These are phyloP conservation scores for Coregonus sp. DNA, from an alignment of 2,797 vertebrate genomes.

Conservation along the genomic window DNA sequence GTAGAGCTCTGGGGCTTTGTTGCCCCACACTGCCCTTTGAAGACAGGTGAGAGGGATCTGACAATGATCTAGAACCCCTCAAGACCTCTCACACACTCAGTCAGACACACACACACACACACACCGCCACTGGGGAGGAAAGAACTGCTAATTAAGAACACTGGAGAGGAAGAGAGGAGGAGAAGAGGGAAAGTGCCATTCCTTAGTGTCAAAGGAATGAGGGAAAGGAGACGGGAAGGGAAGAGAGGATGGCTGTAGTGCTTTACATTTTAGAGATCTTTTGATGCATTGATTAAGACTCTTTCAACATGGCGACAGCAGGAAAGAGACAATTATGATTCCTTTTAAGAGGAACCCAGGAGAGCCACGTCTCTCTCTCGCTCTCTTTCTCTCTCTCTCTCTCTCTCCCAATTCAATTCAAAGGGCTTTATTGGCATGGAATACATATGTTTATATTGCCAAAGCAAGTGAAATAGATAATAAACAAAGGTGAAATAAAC, in stretches of 20 bases:
- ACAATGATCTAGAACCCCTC: constrained; percentile 41
- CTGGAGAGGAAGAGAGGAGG: constrained; percentile 29
- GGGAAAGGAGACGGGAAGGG: neutral
- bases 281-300: constrained; percentile 70
- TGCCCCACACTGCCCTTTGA: constrained; percentile 64
- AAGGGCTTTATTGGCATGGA: too few species aligned
- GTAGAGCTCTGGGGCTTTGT: constrained; percentile 54
- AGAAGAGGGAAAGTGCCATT: constrained; percentile 50
- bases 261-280: constrained; percentile 65
- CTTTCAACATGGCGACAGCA: constrained; percentile 48
- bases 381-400: too few species aligned
- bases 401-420: too few species aligned
- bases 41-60: constrained; percentile 61
- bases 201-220: constrained; percentile 36
- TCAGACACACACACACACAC: neutral
- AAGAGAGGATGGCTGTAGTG: constrained; percentile 19
- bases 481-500: too few species aligned
- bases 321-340: constrained; percentile 57
- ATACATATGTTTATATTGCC: too few species aligned
- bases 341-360: constrained; percentile 57
- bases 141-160: constrained; percentile 55
- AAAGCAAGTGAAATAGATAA: too few species aligned
- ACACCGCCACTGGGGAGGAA: neutral
- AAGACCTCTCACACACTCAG: neutral
- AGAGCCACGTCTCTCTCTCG: constrained; percentile 8